These are phyloP conservation scores for Harpia harpyja DNA, from an alignment of 2,797 vertebrate species.

Conservation along the genomic window DNA sequence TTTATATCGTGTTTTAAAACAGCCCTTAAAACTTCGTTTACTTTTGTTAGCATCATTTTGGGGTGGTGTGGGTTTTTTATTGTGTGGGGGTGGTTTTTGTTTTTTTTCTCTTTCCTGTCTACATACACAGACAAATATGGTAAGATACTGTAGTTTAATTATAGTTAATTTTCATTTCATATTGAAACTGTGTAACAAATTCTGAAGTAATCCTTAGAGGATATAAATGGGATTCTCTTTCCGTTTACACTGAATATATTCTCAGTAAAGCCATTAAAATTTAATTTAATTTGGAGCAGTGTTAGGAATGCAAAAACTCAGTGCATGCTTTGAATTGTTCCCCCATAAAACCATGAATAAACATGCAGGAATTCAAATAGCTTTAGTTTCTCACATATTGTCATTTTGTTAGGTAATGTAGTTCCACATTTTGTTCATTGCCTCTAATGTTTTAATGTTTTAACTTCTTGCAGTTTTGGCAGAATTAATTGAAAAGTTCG, in stretches of 20 bases:
- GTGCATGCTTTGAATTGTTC: conserved; percentile 31
- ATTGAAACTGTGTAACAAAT: conserved; percentile 42
- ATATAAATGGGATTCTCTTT: conserved; percentile 35
- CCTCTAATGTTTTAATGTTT: conserved; percentile 53
- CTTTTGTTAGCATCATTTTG: background rate
- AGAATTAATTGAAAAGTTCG: conserved; percentile 86
- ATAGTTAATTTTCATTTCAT: conserved; percentile 53
- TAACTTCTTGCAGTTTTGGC: conserved; percentile 79
- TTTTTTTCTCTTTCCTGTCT: background rate
- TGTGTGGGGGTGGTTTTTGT: background rate
- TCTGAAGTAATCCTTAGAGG: conserved; percentile 50
- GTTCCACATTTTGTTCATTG: background rate
- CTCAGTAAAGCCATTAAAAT: conserved; percentile 64
- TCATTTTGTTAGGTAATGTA: background rate
- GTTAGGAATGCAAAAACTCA: conserved; percentile 45
- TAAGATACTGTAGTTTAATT: conserved; percentile 37
- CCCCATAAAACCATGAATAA: background rate
- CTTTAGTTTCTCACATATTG: background rate
- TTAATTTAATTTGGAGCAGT: conserved; percentile 56
- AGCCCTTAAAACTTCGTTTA: background rate
- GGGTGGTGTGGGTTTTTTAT: background rate
- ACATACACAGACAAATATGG: background rate
- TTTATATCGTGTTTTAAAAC: background rate
- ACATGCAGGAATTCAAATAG: background rate
- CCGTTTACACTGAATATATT: conserved; percentile 51